These are phyloP conservation scores for Gibbula magus DNA, from an alignment of 2,888 invertebrate species.

Conservation along the genomic window DNA sequence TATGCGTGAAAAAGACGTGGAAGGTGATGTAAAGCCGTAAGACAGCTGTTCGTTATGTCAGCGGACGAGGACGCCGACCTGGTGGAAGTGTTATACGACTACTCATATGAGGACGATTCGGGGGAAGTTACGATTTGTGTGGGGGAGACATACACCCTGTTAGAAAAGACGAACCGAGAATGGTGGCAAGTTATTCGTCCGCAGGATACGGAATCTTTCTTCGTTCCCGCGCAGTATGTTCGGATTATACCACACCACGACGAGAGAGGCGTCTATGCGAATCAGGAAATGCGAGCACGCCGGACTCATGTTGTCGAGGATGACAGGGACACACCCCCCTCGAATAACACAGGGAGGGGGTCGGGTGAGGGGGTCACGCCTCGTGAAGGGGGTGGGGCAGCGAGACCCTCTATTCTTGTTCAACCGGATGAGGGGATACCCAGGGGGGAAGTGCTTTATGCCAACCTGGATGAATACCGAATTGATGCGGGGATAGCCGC, in stretches of 20 bases:
- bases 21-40: neutral
- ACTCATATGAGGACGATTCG: slow-evolving; percentile 55
- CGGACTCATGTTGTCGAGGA: slow-evolving; percentile 14
- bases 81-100: slow-evolving; percentile 61
- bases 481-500: slow-evolving; percentile 26
- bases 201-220: slow-evolving; percentile 52
- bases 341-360: neutral
- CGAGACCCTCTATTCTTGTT: neutral
- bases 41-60: slow-evolving; percentile 25
- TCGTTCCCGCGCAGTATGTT: slow-evolving; percentile 67
- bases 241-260: slow-evolving; percentile 39
- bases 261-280: slow-evolving; percentile 11
- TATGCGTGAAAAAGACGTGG: neutral
- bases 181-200: slow-evolving; percentile 63
- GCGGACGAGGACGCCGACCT: slow-evolving; percentile 29
- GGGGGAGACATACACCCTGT: slow-evolving; percentile 53
- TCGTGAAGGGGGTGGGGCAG: neutral
- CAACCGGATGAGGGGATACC: neutral
- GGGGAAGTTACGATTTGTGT: slow-evolving; percentile 51
- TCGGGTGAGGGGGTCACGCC: neutral
- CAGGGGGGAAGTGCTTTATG: slow-evolving; percentile 54
- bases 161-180: slow-evolving; percentile 48
- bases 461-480: slow-evolving; percentile 57
- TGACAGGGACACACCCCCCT: neutral
- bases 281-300: neutral